Conservation (phyloP, 2,113 vertebrate genomes). For the Salminus brasiliensis region DNA sequence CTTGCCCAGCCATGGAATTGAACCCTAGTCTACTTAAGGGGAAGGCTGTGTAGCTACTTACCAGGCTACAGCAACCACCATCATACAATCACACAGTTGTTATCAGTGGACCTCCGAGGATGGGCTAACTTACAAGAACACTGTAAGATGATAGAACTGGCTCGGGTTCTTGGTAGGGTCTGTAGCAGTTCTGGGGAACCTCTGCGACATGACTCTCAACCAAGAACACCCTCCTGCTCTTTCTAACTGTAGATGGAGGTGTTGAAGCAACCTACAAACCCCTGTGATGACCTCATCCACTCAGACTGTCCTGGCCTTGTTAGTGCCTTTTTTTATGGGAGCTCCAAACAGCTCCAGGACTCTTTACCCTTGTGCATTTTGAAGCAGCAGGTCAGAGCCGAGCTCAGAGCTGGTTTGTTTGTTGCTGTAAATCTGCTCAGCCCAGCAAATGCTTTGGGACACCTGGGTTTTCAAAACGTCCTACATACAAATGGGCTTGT, state of each 20-base stretch:
- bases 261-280: constrained; percentile 49
- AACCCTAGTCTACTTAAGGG: too few species aligned
- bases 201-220: constrained; percentile 68
- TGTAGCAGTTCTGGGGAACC: constrained; percentile 53
- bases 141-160: too few species aligned
- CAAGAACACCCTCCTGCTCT: constrained; percentile 67
- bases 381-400: background rate
- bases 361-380: background rate
- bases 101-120: too few species aligned
- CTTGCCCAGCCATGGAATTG: too few species aligned
- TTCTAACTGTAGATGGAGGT: constrained; percentile 67
- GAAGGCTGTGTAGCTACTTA: too few species aligned
- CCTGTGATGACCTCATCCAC: constrained; percentile 65
- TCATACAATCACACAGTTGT: too few species aligned
- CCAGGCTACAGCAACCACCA: too few species aligned
- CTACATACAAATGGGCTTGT: too few species aligned
- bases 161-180: constrained; percentile 26
- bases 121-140: too few species aligned
- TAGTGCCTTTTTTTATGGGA: constrained; percentile 37
- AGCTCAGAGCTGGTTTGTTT: constrained; percentile 8
- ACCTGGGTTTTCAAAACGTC: too few species aligned
- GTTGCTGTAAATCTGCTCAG: too few species aligned
- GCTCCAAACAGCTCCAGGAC: background rate
- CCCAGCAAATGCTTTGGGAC: too few species aligned
- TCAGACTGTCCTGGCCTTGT: constrained; percentile 57